These are phyloP conservation scores for Drosophila anomalipes DNA, from an alignment of 2,888 invertebrate genomes.

Conservation along the genomic window DNA sequence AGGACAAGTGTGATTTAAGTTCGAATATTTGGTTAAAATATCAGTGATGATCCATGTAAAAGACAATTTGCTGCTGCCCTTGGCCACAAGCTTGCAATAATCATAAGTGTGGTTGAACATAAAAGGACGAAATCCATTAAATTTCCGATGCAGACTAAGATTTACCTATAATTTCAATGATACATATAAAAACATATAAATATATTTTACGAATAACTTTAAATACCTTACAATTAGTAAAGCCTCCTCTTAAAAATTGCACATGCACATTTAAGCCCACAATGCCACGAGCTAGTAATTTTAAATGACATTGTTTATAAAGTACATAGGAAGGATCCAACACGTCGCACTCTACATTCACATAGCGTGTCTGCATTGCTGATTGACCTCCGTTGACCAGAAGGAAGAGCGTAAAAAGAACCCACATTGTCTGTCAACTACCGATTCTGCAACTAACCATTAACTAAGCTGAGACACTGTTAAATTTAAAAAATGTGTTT, in stretches of 20 bases:
- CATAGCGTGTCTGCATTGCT: not conserved
- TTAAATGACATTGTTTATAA: conserved; percentile 15
- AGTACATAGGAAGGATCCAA: conserved; percentile 5
- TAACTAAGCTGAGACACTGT: too few relatives aligned
- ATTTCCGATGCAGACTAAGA: conserved; percentile 36
- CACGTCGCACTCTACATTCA: conserved; percentile 27
- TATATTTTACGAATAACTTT: not conserved
- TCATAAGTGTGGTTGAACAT: conserved; percentile 36
- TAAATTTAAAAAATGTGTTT: not conserved
- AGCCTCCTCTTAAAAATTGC: not conserved
- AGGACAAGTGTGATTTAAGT: conserved; percentile 33
- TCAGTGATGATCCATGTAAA: conserved; percentile 1
- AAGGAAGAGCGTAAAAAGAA: not conserved
- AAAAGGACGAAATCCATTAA: conserved; percentile 43
- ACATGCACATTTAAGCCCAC: conserved; percentile 18
- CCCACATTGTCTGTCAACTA: not conserved
- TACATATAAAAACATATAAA: not conserved
- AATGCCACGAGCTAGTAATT: conserved; percentile 17
- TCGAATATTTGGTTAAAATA: not conserved
- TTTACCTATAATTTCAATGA: conserved; percentile 15
- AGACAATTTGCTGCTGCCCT: not conserved
- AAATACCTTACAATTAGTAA: conserved; percentile 22
- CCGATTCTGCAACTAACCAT: not conserved
- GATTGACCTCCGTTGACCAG: not conserved
- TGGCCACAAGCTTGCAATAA: conserved; percentile 21